Percentiles rank a stretch among this genome's conserved stretches.
phyloP scores from a whole-genome alignment of 1,140 invertebrate genomes.

The Phenacoccus solenopsis region DNA sequence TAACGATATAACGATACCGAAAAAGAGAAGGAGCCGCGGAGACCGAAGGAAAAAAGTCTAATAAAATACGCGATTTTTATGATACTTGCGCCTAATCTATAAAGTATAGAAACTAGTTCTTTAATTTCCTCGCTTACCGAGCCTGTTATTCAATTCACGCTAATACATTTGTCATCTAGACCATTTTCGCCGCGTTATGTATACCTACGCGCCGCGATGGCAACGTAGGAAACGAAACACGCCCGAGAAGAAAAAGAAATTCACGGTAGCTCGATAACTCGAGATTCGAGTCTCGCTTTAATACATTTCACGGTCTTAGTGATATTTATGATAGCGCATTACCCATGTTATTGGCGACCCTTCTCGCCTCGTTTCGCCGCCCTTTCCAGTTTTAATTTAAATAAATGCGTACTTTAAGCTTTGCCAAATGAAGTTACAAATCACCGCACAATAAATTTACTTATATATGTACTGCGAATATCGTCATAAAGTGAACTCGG shows the following conservation, averaged over 20 bases:
- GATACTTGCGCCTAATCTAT: not conserved
- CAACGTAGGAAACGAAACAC: not conserved
- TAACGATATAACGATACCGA: no score
- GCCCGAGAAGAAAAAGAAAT: not conserved
- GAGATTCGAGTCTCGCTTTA: not conserved
- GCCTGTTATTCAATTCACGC: not conserved
- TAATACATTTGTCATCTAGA: not conserved
- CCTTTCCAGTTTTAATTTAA: not conserved
- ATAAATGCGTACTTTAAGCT: conserved; percentile 12
- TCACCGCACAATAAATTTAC: conserved; percentile 1
- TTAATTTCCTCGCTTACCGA: not conserved
- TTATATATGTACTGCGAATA: not conserved
- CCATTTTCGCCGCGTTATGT: not conserved
- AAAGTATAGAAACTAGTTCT: not conserved
- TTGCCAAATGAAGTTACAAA: conserved; percentile 15
- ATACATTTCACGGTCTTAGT: conserved; percentile 1
- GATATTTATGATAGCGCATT: not conserved
- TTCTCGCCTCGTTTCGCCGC: not conserved
- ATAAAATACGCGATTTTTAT: not conserved
- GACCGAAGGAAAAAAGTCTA: not conserved
- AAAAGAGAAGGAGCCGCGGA: not conserved
- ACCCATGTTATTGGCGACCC: not conserved
- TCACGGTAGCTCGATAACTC: not conserved
- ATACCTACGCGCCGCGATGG: not conserved
- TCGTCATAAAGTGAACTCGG: not conserved